These are phyloP conservation scores for Platanista minor DNA, from an alignment of 2,113 vertebrate species.

Conservation along the genomic window DNA sequence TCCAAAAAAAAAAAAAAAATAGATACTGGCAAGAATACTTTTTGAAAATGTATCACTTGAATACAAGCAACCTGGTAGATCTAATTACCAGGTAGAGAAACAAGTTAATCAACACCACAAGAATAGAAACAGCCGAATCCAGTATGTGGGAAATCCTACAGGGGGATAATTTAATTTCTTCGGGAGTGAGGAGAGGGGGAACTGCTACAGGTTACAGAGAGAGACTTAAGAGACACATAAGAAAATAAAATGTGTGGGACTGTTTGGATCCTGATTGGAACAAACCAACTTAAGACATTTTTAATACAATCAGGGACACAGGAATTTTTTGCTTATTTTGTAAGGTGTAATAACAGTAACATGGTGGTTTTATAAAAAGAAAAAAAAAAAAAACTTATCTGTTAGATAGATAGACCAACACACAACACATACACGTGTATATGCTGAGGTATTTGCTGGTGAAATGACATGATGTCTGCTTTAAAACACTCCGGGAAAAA, in stretches of 20 bases:
- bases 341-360: not conserved
- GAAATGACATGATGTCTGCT: not conserved
- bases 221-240: not conserved
- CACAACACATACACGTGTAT: not conserved
- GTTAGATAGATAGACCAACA: not conserved
- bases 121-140: not conserved
- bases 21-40: not conserved
- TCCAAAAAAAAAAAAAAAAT: not conserved
- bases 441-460: not conserved
- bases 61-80: not conserved
- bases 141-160: not conserved
- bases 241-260: not conserved
- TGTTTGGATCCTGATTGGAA: not conserved
- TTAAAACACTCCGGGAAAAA: not conserved
- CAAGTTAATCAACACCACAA: not conserved
- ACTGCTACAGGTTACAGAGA: not conserved
- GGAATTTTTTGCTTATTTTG: not conserved
- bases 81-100: not conserved
- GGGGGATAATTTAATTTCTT: not conserved
- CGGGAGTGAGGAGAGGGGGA: not conserved
- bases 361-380: not conserved
- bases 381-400: not conserved
- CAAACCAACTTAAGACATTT: not conserved
- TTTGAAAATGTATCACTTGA: not conserved
- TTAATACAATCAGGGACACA: not conserved